Percentiles rank a stretch among this genome's conserved stretches.
Conservation (phyloP, 2,113 vertebrate species). For the Percina caprodes region DNA sequence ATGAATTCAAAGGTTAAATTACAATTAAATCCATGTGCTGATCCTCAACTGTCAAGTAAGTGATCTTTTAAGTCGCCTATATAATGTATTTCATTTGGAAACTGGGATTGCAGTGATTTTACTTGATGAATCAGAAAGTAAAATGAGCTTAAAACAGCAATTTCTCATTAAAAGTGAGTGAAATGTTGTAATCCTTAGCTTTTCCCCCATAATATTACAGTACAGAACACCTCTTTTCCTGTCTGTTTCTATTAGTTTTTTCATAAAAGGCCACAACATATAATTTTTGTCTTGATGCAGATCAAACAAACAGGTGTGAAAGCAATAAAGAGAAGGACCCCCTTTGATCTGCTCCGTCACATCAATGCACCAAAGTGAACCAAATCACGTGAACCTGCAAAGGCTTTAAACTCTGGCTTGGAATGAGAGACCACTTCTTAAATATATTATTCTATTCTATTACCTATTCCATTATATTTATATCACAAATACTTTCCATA, state of each 20-base stretch:
- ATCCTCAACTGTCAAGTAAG: neutral
- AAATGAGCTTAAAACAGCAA: neutral
- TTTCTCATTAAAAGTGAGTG: neutral
- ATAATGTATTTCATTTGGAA: neutral
- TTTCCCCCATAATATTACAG: neutral
- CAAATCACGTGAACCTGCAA: neutral
- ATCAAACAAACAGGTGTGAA: conserved; percentile 3
- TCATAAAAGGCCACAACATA: neutral
- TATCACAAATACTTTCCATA: neutral
- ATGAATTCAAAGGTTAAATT: neutral
- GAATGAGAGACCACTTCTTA: neutral
- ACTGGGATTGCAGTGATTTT: neutral
- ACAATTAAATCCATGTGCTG: neutral
- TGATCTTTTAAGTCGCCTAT: neutral
- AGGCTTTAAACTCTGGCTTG: neutral
- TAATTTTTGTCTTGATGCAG: neutral
- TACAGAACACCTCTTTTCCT: neutral
- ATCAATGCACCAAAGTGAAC: neutral
- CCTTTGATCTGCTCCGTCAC: neutral
- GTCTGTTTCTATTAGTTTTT: neutral
- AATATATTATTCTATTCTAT: neutral
- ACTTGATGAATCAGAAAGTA: neutral
- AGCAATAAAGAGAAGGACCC: neutral
- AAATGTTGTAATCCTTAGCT: neutral
- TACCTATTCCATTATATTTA: no score